Conservation (phyloP, 2,797 vertebrate species). For the Sebastes alutus region DNA sequence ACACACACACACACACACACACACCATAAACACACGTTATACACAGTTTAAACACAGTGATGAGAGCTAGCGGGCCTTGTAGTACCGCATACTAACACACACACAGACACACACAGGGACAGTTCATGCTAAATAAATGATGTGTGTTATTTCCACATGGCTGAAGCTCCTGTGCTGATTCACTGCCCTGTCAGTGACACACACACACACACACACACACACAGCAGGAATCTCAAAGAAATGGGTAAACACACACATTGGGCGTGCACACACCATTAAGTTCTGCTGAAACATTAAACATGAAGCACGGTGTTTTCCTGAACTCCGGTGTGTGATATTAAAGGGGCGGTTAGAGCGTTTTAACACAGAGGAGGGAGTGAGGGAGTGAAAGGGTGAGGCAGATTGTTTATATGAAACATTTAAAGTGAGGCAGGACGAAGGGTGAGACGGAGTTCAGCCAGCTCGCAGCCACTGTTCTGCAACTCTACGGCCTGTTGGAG, state of each 20-base stretch:
- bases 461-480: not conserved
- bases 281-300: constrained; percentile 32
- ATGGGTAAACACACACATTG: not conserved
- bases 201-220: constrained; percentile 1
- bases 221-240: not conserved
- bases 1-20: constrained; percentile 7
- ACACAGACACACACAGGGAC: constrained; percentile 14
- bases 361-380: not conserved
- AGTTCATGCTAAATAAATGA: constrained; percentile 60
- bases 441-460: constrained; percentile 50
- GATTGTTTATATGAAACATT: constrained; percentile 29
- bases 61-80: not conserved
- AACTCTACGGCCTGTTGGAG: not conserved
- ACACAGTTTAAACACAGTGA: not conserved
- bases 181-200: constrained; percentile 45
- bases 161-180: constrained; percentile 66
- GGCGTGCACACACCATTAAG: constrained; percentile 22
- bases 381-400: not conserved
- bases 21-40: not conserved
- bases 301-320: constrained; percentile 7
- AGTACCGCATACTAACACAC: not conserved
- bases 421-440: constrained; percentile 16
- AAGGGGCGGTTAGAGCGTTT: constrained; percentile 12
- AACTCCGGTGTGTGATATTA: not conserved
- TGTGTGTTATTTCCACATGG: constrained; percentile 48